Evolutionary conservation across 2,888 invertebrate species (phyloP).

Genomic region (Perizoma affinitatum): DNA sequence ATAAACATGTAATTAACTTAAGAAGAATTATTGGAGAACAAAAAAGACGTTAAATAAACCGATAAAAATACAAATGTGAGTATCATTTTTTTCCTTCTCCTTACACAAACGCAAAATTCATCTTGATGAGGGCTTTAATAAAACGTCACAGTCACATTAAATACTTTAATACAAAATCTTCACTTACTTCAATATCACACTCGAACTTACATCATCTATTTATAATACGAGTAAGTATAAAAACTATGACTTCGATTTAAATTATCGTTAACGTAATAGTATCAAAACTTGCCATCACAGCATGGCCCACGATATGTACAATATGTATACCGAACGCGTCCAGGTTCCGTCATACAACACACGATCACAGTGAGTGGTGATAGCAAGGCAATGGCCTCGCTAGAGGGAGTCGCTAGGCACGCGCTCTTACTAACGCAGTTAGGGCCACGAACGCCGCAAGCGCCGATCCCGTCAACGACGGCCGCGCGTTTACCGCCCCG

Average conservation of each 20-base stretch:
- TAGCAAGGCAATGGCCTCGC: slow-evolving; percentile 14
- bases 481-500: slow-evolving; percentile 33
- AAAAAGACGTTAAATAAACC: slow-evolving; percentile 84
- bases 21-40: slow-evolving; percentile 83
- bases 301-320: slow-evolving; percentile 74
- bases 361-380: slow-evolving; percentile 78
- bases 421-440: slow-evolving; percentile 41
- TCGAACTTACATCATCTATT: slow-evolving; percentile 84
- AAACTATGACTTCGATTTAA: slow-evolving; percentile 84
- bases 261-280: slow-evolving; percentile 77
- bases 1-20: slow-evolving; percentile 84
- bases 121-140: slow-evolving; percentile 28
- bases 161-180: slow-evolving; percentile 80
- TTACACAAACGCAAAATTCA: slow-evolving; percentile 13
- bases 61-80: slow-evolving; percentile 75
- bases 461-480: slow-evolving; percentile 30
- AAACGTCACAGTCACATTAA: slow-evolving; percentile 56
- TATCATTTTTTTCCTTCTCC: slow-evolving; percentile 56
- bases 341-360: slow-evolving; percentile 68
- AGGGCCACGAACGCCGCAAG: slow-evolving; percentile 40
- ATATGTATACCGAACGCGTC: slow-evolving; percentile 65
- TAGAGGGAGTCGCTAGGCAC: slow-evolving; percentile 39
- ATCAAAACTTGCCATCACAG: slow-evolving; percentile 78
- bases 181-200: slow-evolving; percentile 83
- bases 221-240: slow-evolving; percentile 83